phyloP scores from a whole-genome alignment of 2,888 invertebrate genomes.

The Steinernema scapterisci region DNA sequence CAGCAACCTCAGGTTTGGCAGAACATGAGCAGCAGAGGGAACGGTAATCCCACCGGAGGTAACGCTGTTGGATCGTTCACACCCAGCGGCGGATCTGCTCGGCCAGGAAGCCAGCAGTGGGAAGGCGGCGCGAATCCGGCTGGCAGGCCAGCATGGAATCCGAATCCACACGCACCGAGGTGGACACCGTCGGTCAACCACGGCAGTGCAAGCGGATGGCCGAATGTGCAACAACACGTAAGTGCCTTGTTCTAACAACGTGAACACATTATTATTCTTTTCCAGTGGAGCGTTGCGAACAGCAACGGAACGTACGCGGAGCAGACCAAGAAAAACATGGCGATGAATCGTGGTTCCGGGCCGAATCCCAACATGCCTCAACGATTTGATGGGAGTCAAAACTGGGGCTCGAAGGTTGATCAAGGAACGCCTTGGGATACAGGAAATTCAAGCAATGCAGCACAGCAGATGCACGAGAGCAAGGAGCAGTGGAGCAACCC shows the following conservation, averaged over 20 bases:
- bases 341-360: constrained; percentile 8
- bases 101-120: constrained; percentile 19
- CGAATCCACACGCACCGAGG: constrained; percentile 27
- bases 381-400: constrained; percentile 21
- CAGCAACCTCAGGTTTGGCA: constrained; percentile 35
- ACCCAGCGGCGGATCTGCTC: background rate
- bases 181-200: constrained; percentile 7
- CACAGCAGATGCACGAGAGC: constrained; percentile 12
- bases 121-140: constrained; percentile 9
- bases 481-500: constrained; percentile 6
- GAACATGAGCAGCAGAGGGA: constrained; percentile 13
- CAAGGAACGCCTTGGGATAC: constrained; percentile 44
- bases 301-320: constrained; percentile 38
- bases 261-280: background rate
- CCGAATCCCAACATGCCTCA: constrained; percentile 13
- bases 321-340: constrained; percentile 40
- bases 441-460: constrained; percentile 20
- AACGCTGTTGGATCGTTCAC: background rate
- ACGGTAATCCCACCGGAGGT: background rate
- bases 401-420: constrained; percentile 39
- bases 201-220: constrained; percentile 35
- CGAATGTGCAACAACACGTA: constrained; percentile 35
- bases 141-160: constrained; percentile 32
- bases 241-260: background rate
- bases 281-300: constrained; percentile 32